These are phyloP conservation scores for Drosophila busckii DNA, from an alignment of 1,140 invertebrate genomes.

Conservation along the genomic window DNA sequence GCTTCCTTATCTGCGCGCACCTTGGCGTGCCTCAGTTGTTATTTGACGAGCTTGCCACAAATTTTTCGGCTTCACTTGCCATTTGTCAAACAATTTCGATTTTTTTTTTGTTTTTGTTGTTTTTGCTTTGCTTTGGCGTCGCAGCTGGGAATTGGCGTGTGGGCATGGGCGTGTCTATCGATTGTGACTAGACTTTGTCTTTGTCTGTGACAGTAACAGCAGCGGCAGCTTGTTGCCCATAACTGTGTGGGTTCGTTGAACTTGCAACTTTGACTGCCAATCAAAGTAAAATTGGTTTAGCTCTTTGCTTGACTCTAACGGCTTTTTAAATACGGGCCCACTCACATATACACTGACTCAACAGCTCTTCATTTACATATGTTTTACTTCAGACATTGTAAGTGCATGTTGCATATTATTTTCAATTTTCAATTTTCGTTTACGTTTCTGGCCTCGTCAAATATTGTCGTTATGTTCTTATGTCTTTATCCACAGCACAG, in stretches of 20 bases:
- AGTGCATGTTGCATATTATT: too few species aligned
- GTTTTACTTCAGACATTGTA: too few species aligned
- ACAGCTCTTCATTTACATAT: too few species aligned
- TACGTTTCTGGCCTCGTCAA: conserved; percentile 23
- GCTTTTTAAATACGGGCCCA: neutral
- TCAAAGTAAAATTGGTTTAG: neutral
- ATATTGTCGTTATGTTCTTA: conserved; percentile 33
- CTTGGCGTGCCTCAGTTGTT: conserved; percentile 27
- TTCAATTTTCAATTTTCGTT: conserved; percentile 12
- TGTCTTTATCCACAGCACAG: neutral
- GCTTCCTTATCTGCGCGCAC: conserved; percentile 32
- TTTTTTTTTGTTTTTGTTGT: neutral
- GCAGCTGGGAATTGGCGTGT: too few species aligned
- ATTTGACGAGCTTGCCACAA: conserved; percentile 30
- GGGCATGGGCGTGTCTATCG: too few species aligned
- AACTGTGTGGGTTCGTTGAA: conserved; percentile 37
- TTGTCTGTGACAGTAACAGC: neutral
- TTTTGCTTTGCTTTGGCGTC: conserved; percentile 2
- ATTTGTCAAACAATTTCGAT: conserved; percentile 38
- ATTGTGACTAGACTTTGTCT: neutral
- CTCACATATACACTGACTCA: too few species aligned
- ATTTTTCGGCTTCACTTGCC: conserved; percentile 38
- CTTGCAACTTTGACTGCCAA: conserved; percentile 33
- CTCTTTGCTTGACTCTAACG: neutral
- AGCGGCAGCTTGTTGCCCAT: conserved; percentile 11